Conservation (phyloP, 2,113 vertebrate genomes). For the Numida meleagris region DNA sequence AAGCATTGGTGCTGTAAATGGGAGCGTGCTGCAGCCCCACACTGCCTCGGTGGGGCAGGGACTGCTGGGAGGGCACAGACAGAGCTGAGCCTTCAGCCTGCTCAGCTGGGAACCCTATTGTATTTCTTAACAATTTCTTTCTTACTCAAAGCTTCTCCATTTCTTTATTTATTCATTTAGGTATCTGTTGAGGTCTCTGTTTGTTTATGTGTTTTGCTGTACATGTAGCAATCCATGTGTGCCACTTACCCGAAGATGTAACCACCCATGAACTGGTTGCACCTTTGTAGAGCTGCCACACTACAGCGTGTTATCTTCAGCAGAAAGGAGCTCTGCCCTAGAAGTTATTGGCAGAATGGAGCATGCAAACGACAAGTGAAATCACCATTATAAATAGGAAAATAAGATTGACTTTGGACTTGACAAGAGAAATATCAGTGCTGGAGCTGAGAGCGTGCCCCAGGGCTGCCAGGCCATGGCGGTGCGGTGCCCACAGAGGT, state of each 20-base stretch:
- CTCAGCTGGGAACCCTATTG: not conserved
- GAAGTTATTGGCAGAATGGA: constrained; percentile 21
- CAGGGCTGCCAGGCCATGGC: not conserved
- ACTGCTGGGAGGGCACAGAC: not conserved
- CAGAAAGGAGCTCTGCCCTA: constrained; percentile 5
- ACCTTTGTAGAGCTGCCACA: constrained; percentile 27
- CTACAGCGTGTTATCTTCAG: constrained; percentile 7
- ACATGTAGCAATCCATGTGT: not conserved
- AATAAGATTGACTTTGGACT: not conserved
- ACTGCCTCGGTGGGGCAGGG: not conserved
- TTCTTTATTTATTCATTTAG: not conserved
- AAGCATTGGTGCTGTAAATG: too few species aligned
- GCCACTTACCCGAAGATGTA: not conserved
- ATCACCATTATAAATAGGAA: not conserved
- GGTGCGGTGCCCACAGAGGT: too few species aligned
- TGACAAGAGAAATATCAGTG: not conserved
- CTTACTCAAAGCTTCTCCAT: not conserved
- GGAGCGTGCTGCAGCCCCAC: not conserved
- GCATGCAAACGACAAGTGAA: not conserved
- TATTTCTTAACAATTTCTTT: not conserved
- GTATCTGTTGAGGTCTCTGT: not conserved
- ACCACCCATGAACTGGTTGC: constrained; percentile 35
- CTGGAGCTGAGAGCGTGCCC: not conserved
- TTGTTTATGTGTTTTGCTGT: not conserved
- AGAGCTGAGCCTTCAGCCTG: not conserved